These are phyloP conservation scores for Drosophila ercepeae DNA, from an alignment of 1,140 invertebrate species.

Conservation along the genomic window DNA sequence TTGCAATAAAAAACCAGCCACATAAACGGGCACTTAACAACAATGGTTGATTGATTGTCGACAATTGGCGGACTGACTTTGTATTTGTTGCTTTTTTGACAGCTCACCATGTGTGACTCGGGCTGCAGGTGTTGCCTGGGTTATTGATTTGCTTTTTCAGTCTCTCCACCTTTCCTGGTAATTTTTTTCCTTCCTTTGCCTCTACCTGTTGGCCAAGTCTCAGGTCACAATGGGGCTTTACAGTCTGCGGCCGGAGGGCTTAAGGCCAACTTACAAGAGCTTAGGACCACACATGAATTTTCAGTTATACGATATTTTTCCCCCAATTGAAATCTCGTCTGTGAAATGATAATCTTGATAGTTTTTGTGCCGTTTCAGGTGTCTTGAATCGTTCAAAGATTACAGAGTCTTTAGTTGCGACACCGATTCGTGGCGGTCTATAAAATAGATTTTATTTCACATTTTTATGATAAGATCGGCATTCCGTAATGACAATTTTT, in stretches of 20 bases:
- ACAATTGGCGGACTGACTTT: conserved; percentile 58
- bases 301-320: conserved; percentile 36
- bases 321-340: conserved; percentile 38
- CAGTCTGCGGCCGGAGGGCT: conserved; percentile 28
- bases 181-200: conserved; percentile 13
- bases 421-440: neutral
- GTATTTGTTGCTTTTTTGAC: conserved; percentile 50
- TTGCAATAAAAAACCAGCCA: conserved; percentile 65
- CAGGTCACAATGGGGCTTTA: conserved; percentile 31
- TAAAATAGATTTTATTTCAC: conserved; percentile 12
- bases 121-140: conserved; percentile 58
- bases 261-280: conserved; percentile 37
- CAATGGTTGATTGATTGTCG: conserved; percentile 74
- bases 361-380: conserved; percentile 21
- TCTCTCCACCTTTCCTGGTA: neutral
- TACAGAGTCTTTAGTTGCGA: neutral
- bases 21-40: conserved; percentile 64
- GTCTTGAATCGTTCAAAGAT: neutral
- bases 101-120: conserved; percentile 32
- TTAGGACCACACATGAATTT: conserved; percentile 37
- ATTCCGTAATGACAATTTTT: conserved; percentile 6
- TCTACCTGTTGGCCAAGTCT: conserved; percentile 25
- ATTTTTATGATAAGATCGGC: neutral
- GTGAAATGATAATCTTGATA: conserved; percentile 40
- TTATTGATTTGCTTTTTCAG: conserved; percentile 53